These are phyloP conservation scores for Meandrusa payeni DNA, from an alignment of 2,888 invertebrate genomes.

Conservation along the genomic window DNA sequence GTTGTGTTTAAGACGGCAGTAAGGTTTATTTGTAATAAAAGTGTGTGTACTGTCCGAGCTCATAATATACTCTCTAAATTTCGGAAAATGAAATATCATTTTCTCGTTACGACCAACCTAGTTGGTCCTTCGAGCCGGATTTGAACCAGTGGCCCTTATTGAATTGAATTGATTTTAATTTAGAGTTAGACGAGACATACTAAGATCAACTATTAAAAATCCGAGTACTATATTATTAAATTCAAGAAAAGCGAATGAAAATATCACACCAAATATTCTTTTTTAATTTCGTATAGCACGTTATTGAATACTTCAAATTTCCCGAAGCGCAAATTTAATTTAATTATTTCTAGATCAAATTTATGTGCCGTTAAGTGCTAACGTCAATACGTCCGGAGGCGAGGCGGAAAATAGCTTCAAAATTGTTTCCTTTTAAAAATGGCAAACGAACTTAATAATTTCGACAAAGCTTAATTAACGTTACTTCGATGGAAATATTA, in stretches of 20 bases:
- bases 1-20: too few species aligned
- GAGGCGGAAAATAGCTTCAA: conserved; percentile 68
- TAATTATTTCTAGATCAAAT: conserved; percentile 62
- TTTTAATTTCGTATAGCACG: neutral
- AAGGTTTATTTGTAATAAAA: too few species aligned
- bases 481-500: neutral
- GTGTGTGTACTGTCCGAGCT: too few species aligned
- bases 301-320: conserved; percentile 14
- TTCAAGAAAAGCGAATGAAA: too few species aligned
- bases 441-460: conserved; percentile 10
- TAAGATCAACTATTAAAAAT: too few species aligned
- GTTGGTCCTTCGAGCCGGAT: too few species aligned
- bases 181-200: neutral
- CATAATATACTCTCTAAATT: too few species aligned
- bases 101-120: too few species aligned
- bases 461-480: neutral
- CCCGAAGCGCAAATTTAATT: conserved; percentile 41
- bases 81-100: too few species aligned
- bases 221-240: too few species aligned
- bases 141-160: too few species aligned
- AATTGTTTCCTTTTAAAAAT: conserved; percentile 48
- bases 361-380: conserved; percentile 66
- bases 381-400: conserved; percentile 64
- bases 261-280: too few species aligned
- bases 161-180: neutral